phyloP scores from a whole-genome alignment of 2,113 vertebrate genomes.

The Salvelinus sp. region DNA sequence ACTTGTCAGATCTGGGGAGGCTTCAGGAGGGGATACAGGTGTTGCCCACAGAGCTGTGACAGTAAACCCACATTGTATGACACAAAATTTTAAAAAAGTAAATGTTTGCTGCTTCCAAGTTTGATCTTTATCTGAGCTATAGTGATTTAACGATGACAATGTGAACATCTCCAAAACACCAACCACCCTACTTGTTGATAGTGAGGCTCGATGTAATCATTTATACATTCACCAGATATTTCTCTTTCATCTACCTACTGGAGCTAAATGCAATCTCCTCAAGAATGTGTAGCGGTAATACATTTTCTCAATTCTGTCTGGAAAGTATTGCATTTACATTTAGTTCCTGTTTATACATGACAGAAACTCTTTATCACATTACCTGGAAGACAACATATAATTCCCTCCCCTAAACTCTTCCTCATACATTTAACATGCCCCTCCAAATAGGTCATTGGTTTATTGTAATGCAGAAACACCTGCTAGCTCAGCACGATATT shows the following conservation, averaged over 20 bases:
- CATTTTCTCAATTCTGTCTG: slow-evolving; percentile 14
- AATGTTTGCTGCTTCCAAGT: too few species aligned
- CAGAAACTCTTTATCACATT: slow-evolving; percentile 39
- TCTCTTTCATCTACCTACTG: background rate
- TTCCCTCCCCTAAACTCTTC: slow-evolving; percentile 13
- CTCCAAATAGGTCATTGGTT: slow-evolving; percentile 48
- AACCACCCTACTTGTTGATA: background rate
- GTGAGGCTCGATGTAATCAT: background rate
- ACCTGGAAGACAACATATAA: slow-evolving; percentile 26
- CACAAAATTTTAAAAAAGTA: too few species aligned
- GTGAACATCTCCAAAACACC: background rate
- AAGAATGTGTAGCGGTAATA: slow-evolving; percentile 17
- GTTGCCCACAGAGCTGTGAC: slow-evolving; percentile 29
- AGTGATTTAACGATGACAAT: background rate
- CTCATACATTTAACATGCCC: slow-evolving; percentile 8
- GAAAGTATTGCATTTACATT: slow-evolving; percentile 31
- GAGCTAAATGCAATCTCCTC: slow-evolving; percentile 16
- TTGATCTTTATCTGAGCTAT: too few species aligned
- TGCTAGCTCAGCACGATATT: slow-evolving; percentile 31
- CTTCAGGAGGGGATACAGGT: slow-evolving; percentile 33
- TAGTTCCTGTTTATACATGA: slow-evolving; percentile 17
- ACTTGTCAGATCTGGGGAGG: slow-evolving; percentile 28
- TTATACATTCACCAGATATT: background rate
- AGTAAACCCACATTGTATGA: background rate
- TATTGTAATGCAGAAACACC: slow-evolving; percentile 41